phyloP scores from a whole-genome alignment of 2,888 invertebrate species.

The Drosophila neonasuta region DNA sequence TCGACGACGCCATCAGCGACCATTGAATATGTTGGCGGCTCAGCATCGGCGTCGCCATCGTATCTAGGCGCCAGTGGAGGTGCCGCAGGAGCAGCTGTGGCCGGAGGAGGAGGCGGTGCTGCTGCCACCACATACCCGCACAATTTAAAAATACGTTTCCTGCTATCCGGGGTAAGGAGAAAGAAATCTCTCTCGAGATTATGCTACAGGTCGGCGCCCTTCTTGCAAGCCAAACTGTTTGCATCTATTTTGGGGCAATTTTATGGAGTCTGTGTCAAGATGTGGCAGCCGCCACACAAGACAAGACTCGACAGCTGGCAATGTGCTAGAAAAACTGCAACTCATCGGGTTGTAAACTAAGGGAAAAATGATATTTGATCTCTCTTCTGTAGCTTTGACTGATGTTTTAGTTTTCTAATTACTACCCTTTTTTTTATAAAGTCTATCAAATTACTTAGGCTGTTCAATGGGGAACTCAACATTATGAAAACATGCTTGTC shows the following conservation, averaged over 20 bases:
- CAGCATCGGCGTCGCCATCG: constrained; percentile 74
- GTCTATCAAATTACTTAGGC: not conserved
- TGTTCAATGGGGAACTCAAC: not conserved
- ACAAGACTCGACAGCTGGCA: constrained; percentile 39
- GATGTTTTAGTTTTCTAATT: constrained; percentile 1
- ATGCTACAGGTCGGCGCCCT: constrained; percentile 18
- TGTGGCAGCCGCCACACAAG: constrained; percentile 14
- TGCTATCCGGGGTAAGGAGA: constrained; percentile 80
- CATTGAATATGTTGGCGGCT: constrained; percentile 71
- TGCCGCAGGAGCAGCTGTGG: constrained; percentile 26
- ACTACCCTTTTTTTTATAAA: not conserved
- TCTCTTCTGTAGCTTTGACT: not conserved
- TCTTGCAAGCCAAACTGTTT: constrained; percentile 19
- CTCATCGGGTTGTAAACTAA: not conserved
- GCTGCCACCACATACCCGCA: constrained; percentile 81
- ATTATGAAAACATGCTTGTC: not conserved
- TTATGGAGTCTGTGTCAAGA: constrained; percentile 24
- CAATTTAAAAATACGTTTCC: constrained; percentile 82
- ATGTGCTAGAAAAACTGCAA: constrained; percentile 4
- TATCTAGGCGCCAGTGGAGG: constrained; percentile 63
- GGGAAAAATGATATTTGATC: not conserved
- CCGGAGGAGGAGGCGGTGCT: constrained; percentile 51
- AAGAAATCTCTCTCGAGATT: not conserved
- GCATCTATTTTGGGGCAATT: constrained; percentile 44
- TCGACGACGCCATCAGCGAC: constrained; percentile 74